These are phyloP conservation scores for Eledone cirrhosa DNA, from an alignment of 2,888 invertebrate genomes.

Conservation along the genomic window DNA sequence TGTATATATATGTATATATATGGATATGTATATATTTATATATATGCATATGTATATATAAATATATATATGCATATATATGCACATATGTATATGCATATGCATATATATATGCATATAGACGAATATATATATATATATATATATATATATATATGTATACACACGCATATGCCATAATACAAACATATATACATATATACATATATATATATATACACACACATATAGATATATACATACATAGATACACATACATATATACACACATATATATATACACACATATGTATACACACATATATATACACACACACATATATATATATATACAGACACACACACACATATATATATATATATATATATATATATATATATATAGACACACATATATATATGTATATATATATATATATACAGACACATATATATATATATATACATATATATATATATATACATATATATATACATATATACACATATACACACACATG, in stretches of 20 bases:
- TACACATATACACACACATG: neutral
- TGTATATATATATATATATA: neutral
- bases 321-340: neutral
- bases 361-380: neutral
- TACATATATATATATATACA: neutral
- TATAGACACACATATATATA: neutral
- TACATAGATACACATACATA: neutral
- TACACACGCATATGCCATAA: neutral
- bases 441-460: conserved; percentile 2
- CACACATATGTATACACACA: neutral
- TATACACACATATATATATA: neutral
- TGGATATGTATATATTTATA: neutral
- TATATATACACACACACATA: neutral
- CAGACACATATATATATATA: neutral
- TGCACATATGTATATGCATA: neutral
- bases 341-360: neutral
- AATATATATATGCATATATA: neutral
- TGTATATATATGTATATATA: neutral
- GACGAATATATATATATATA: neutral
- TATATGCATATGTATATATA: neutral
- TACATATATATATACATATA: neutral
- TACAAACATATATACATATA: neutral
- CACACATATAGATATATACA: neutral
- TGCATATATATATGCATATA: neutral
- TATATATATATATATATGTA: neutral